Evolutionary conservation across 2,797 vertebrate species (phyloP).

Genomic region (Notamacropus eugenii): DNA sequence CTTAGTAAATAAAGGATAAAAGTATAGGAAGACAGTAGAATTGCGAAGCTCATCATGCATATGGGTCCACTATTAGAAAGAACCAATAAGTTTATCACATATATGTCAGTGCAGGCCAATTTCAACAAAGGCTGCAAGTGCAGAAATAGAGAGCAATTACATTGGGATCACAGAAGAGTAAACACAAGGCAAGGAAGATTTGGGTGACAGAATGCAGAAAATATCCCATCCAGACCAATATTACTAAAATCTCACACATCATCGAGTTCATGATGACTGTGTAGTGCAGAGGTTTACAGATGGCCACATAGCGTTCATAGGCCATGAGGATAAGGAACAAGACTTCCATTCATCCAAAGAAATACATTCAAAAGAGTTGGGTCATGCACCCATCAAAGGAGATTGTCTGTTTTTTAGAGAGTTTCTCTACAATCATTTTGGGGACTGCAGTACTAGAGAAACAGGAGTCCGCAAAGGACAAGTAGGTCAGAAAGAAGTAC

Average conservation of each 20-base stretch:
- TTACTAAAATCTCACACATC: background rate
- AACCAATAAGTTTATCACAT: constrained; percentile 44
- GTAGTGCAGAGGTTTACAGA: no score
- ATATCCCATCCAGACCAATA: background rate
- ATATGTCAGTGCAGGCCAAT: constrained; percentile 69
- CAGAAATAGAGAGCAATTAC: constrained; percentile 72
- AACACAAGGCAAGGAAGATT: background rate
- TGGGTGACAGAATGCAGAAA: background rate
- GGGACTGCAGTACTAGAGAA: no score
- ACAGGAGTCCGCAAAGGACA: no score
- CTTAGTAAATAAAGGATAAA: constrained; percentile 48
- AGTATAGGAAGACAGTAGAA: constrained; percentile 51
- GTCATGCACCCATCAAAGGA: no score
- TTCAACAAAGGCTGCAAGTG: constrained; percentile 71
- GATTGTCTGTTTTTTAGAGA: no score
- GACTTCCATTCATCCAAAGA: no score
- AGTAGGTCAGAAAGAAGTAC: no score
- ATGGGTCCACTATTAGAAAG: constrained; percentile 60
- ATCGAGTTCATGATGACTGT: background rate
- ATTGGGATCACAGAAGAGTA: constrained; percentile 61
- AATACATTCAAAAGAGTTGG: no score
- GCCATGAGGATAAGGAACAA: no score
- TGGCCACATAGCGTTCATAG: no score
- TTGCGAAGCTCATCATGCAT: constrained; percentile 59
- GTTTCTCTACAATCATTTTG: no score